Base-by-base conservation (phyloP, 2,113 vertebrate genomes). In the Odontesthes bonariensis region DNA sequence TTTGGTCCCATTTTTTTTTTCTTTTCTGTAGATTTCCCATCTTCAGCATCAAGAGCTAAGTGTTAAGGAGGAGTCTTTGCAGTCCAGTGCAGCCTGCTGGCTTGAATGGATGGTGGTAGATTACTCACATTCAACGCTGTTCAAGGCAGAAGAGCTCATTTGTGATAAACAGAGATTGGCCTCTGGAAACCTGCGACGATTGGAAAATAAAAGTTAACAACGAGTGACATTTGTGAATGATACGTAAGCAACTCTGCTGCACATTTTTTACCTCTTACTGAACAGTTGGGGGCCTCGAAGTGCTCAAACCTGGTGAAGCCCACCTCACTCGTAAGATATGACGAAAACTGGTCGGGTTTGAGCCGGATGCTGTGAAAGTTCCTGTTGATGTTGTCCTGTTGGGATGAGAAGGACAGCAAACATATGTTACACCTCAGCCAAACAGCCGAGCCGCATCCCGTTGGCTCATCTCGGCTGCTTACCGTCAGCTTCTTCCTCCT, bases 221-320 rank as follows among this genome's bases (percentile, higher is more conserved):
- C 35, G 23, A 53, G 49, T 19, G 33, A n/a, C 10, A 46, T 46
- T 11, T 23, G 12, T 10, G 27, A 56, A 67, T n/a, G n/a, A n/a
- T n/a, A n/a, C n/a, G n/a, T n/a, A n/a, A 19, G 19, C 14, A 9
- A 35, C 33, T 44, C 64, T 17, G 0, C 2, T 65, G 27, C n/a
- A 70, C 87, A 46, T 38, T 9, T 1, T 55, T 91, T 90, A 97
- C 96, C 96, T 95, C 92, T 94, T 44, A 93, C 84, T 61, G 93
- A 93, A 90, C 89, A 94, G 52, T 94, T 93, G 8, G 96, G 94
- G 12, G 94, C 92, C 38, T 94, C 95, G 12, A 97, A 92, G 68
- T 94, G 90, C 85, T 97, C 96, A 44, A 94, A 96, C 88, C 94
- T 96, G 76, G 86, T 93, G 90, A 98, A 97, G 73, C 96, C 96